These are phyloP conservation scores for Colletes gigas DNA, from an alignment of 1,140 invertebrate species.

Conservation along the genomic window DNA sequence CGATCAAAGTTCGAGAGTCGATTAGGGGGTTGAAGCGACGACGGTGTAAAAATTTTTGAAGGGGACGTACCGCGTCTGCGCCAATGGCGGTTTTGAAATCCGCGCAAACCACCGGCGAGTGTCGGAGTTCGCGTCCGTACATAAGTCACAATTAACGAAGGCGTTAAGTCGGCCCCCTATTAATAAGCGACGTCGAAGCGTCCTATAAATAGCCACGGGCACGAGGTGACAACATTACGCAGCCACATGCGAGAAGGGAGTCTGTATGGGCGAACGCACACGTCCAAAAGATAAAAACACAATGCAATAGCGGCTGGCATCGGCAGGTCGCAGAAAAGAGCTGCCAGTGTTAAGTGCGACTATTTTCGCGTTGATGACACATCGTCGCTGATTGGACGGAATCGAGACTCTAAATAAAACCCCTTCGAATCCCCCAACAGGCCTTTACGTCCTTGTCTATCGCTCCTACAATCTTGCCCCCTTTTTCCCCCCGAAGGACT, in stretches of 20 bases:
- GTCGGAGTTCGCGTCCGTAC: slow-evolving; percentile 45
- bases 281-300: slow-evolving; percentile 39
- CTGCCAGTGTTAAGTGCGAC: slow-evolving; percentile 69
- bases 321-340: slow-evolving; percentile 68
- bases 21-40: no score
- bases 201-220: slow-evolving; percentile 69
- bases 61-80: not conserved
- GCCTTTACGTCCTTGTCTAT: not conserved
- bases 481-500: not conserved
- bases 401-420: slow-evolving; percentile 68
- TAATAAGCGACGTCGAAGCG: slow-evolving; percentile 71
- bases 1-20: no score
- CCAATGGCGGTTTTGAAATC: slow-evolving; percentile 45
- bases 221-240: slow-evolving; percentile 59
- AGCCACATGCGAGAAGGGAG: slow-evolving; percentile 28
- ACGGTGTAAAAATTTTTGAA: no score
- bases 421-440: slow-evolving; percentile 30
- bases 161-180: slow-evolving; percentile 70
- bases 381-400: slow-evolving; percentile 69
- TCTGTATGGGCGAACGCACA: slow-evolving; percentile 18
- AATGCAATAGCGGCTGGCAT: slow-evolving; percentile 60
- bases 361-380: slow-evolving; percentile 74
- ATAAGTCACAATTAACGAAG: slow-evolving; percentile 72
- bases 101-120: slow-evolving; percentile 33
- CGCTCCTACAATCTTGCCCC: slow-evolving; percentile 5